Evolutionary conservation across 2,797 vertebrate genomes (phyloP).

Genomic region (Botia kubotai): DNA sequence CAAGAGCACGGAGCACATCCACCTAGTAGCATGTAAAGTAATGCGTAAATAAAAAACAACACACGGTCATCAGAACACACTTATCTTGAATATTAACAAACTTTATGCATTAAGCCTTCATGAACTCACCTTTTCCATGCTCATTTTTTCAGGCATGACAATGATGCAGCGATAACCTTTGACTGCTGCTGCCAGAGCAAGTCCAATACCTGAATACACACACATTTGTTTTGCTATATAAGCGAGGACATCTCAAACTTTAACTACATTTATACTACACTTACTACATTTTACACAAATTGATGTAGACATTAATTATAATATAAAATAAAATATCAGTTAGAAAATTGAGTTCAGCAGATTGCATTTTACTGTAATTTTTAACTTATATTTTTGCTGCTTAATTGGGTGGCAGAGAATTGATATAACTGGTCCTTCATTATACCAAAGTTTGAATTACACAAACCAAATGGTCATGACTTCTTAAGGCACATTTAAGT

Average conservation of each 20-base stretch:
- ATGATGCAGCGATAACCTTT: slow-evolving; percentile 98
- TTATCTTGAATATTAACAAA: background rate
- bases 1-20: slow-evolving; percentile 90
- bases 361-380: too few species aligned
- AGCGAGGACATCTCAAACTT: too few species aligned
- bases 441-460: background rate
- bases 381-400: too few species aligned
- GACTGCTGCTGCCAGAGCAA: slow-evolving; percentile 93
- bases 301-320: too few species aligned
- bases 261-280: too few species aligned
- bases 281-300: too few species aligned
- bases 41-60: background rate
- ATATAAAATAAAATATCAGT: too few species aligned
- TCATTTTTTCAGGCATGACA: slow-evolving; percentile 99
- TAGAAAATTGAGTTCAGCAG: too few species aligned
- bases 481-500: background rate
- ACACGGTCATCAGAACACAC: background rate
- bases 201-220: slow-evolving; percentile 84
- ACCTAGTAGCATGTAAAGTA: slow-evolving; percentile 76
- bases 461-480: background rate
- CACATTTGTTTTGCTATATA: too few species aligned
- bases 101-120: background rate
- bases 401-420: too few species aligned
- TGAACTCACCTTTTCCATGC: slow-evolving; percentile 89
- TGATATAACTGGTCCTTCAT: background rate